Evolutionary conservation across 2,888 invertebrate genomes (phyloP).

Genomic region (Muscina levida): DNA sequence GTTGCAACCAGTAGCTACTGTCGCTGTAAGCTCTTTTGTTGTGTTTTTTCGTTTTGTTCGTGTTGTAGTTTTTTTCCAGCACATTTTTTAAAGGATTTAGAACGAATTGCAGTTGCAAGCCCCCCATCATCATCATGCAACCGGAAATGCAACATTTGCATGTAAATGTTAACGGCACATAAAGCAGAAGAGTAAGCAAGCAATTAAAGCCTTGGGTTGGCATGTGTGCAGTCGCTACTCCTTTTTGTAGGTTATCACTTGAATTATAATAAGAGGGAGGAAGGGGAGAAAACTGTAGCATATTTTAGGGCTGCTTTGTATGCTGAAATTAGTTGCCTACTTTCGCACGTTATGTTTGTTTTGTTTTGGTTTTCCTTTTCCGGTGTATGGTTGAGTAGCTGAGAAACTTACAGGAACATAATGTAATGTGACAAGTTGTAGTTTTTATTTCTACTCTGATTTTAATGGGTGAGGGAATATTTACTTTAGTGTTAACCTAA

Average conservation of each 20-base stretch:
- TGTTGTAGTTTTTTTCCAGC: no score
- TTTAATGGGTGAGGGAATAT: slow-evolving; percentile 28
- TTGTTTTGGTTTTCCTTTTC: background rate
- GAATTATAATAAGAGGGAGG: slow-evolving; percentile 15
- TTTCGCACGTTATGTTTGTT: slow-evolving; percentile 25
- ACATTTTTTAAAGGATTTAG: slow-evolving; percentile 16
- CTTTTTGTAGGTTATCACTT: slow-evolving; percentile 38
- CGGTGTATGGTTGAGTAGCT: background rate
- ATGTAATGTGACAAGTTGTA: slow-evolving; percentile 36
- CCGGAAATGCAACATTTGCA: slow-evolving; percentile 60
- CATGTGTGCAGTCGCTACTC: background rate
- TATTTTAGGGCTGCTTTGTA: slow-evolving; percentile 50
- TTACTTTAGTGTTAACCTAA: slow-evolving; percentile 27
- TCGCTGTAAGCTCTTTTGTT: background rate
- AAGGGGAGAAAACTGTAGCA: slow-evolving; percentile 20
- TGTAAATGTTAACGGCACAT: slow-evolving; percentile 39
- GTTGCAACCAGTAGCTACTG: background rate
- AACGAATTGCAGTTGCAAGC: background rate
- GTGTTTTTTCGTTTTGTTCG: background rate
- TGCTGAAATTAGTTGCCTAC: slow-evolving; percentile 57
- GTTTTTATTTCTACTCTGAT: no score
- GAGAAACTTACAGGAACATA: background rate
- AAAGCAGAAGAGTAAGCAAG: slow-evolving; percentile 11
- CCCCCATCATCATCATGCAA: background rate
- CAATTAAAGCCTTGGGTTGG: slow-evolving; percentile 7